These are phyloP conservation scores for Poecilia gillii DNA, from an alignment of 2,797 vertebrate species.

Conservation along the genomic window DNA sequence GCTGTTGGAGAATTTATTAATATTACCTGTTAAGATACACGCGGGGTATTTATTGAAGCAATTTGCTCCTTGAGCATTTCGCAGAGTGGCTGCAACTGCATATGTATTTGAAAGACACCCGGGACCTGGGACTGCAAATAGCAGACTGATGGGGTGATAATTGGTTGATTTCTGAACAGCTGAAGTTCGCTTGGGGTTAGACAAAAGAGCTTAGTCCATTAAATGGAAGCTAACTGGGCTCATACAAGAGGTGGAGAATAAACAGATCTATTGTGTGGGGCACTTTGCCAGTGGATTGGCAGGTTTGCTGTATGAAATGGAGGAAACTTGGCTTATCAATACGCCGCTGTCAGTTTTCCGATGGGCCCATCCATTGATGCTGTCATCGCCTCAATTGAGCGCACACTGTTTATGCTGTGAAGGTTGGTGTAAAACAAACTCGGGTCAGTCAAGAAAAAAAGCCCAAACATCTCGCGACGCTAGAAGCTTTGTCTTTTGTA, in stretches of 20 bases:
- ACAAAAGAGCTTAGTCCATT: conserved; percentile 40
- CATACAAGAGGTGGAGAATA: conserved; percentile 30
- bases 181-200: conserved; percentile 36
- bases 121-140: conserved; percentile 42
- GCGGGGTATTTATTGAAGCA: conserved; percentile 66
- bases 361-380: conserved; percentile 56
- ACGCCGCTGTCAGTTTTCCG: conserved; percentile 49
- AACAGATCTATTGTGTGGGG: conserved; percentile 19
- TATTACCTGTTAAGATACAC: conserved; percentile 67
- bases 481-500: neutral
- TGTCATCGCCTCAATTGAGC: conserved; percentile 66
- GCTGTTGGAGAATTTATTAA: conserved; percentile 67
- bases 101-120: conserved; percentile 11
- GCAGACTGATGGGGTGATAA: conserved; percentile 59
- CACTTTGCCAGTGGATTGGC: conserved; percentile 37
- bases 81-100: conserved; percentile 47
- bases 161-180: conserved; percentile 59
- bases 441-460: neutral
- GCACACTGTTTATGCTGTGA: conserved; percentile 26
- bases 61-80: conserved; percentile 54
- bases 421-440: conserved; percentile 37
- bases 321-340: conserved; percentile 63
- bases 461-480: neutral
- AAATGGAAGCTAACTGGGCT: conserved; percentile 48
- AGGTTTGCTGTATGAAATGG: conserved; percentile 50